Percentiles rank a stretch among this genome's conserved stretches.
Conservation (phyloP, 1,140 invertebrate genomes). For the Scaptomyza graminum region DNA sequence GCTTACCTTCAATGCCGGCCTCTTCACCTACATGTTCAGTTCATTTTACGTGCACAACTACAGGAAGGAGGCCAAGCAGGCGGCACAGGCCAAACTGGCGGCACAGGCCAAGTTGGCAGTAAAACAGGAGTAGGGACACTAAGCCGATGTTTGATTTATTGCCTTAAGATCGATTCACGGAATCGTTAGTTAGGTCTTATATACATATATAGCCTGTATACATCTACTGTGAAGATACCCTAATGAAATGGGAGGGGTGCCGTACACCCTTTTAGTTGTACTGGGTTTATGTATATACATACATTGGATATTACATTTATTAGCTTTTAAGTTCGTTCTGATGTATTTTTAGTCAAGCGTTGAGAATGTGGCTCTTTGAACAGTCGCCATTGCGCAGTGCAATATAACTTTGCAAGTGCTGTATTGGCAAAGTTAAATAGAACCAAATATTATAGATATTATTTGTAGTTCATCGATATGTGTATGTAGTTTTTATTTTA, state of each 20-base stretch:
- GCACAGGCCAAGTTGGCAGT: slow-evolving; percentile 60
- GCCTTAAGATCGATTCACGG: slow-evolving; percentile 41
- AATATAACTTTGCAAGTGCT: slow-evolving; percentile 40
- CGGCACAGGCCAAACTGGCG: slow-evolving; percentile 57
- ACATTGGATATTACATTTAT: slow-evolving; percentile 61
- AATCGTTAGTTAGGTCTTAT: slow-evolving; percentile 40
- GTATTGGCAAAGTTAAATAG: slow-evolving; percentile 70
- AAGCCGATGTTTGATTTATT: slow-evolving; percentile 19
- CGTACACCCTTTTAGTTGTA: slow-evolving; percentile 46
- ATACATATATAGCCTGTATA: slow-evolving; percentile 25
- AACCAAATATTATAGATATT: slow-evolving; percentile 74
- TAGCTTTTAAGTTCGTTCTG: slow-evolving; percentile 67
- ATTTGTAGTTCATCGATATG: slow-evolving; percentile 43
- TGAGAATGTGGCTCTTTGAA: slow-evolving; percentile 50
- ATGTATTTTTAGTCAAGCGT: slow-evolving; percentile 65
- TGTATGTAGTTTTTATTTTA: slow-evolving; percentile 68
- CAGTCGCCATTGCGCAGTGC: slow-evolving; percentile 62
- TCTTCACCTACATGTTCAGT: slow-evolving; percentile 94
- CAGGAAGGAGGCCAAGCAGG: slow-evolving; percentile 83
- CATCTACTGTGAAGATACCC: slow-evolving; percentile 26
- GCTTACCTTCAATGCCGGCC: slow-evolving; percentile 89
- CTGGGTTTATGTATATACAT: slow-evolving; percentile 49
- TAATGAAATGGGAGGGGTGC: neutral
- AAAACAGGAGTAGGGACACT: slow-evolving; percentile 55
- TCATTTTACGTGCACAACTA: slow-evolving; percentile 93